Evolutionary conservation across 2,113 vertebrate genomes (phyloP).

Genomic region (Nematolebias whitei): DNA sequence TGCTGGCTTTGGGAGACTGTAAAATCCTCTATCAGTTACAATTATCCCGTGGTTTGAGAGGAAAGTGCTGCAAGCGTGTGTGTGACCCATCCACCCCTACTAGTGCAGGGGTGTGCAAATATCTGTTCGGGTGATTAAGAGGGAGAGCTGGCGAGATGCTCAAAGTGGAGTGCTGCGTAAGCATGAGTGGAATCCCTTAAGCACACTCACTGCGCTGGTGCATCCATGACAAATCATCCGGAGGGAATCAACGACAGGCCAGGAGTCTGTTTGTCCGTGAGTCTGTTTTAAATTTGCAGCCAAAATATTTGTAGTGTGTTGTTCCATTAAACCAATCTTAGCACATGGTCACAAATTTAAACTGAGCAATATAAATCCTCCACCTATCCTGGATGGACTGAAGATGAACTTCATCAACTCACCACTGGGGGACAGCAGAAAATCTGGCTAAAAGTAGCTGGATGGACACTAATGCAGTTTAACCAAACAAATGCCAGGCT

Average conservation of each 20-base stretch:
- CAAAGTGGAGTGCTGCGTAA: constrained; percentile 39
- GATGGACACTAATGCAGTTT: constrained; percentile 16
- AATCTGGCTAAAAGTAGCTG: constrained; percentile 37
- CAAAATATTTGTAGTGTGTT: constrained; percentile 16
- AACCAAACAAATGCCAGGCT: too few species aligned
- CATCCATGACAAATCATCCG: constrained; percentile 60
- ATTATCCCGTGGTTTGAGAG: constrained; percentile 54
- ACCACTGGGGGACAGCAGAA: constrained; percentile 51
- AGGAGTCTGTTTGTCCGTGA: constrained; percentile 25
- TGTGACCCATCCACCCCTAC: constrained; percentile 45
- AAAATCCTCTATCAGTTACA: constrained; percentile 72
- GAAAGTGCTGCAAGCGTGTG: constrained; percentile 35
- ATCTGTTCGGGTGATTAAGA: constrained; percentile 20
- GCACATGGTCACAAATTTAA: constrained; percentile 12
- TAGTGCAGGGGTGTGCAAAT: constrained; percentile 24
- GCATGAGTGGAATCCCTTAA: constrained; percentile 50
- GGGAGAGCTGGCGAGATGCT: constrained; percentile 22
- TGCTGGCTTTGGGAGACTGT: constrained; percentile 66
- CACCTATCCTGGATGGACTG: constrained; percentile 20
- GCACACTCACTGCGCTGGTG: constrained; percentile 29
- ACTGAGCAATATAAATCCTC: constrained; percentile 45
- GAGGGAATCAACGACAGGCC: constrained; percentile 46
- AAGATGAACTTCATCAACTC: constrained; percentile 43
- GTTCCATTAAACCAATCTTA: constrained; percentile 9
- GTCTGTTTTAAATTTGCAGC: constrained; percentile 29